Evolutionary conservation across 2,797 vertebrate species (phyloP), one percentile per base, ranked within the genome.

Genomic region (Remorina albescens): DNA sequence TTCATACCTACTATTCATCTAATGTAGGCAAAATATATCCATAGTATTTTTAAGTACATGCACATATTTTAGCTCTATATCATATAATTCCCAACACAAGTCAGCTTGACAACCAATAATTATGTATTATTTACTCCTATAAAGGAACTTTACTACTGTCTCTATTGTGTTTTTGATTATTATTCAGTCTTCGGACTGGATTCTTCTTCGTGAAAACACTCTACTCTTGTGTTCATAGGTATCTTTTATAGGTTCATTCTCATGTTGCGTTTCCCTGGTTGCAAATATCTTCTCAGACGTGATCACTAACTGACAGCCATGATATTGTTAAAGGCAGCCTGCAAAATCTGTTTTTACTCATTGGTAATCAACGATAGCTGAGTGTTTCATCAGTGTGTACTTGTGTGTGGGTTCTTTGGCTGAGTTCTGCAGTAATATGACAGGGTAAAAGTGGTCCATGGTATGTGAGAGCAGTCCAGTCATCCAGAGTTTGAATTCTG

Each of bases 211-310:
- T 18, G 21, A 9, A 57, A 47, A 50, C 55, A 25, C 3, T n/a
- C n/a, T n/a, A n/a, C 4, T 46, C 25, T 57, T 36, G 36, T 21
- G 42, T 46, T 25, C 11, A 21, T 23, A 51, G 11, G n/a, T n/a
- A n/a, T n/a, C n/a, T n/a, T n/a, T n/a, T n/a, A n/a, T n/a, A n/a
- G n/a, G n/a, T n/a, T 12, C 6, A n/a, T n/a, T n/a, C n/a, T n/a
- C n/a, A 2, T 56, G 23, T 62, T n/a, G 6, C 23, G 46, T 66
- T 69, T 62, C 59, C 63, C 19, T 59, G 34, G 46, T 58, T 59
- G 36, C 68, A 63, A 44, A 60, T 66, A 65, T 67, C 37, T 42
- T 66, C 21, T 23, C 64, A 49, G 54, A 65, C 47, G 42, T 21
- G 7, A 49, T 11, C 37, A 39, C 30, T 64, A 39, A 21, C n/a